Evolutionary conservation across 2,113 vertebrate genomes (phyloP).

Genomic region (Colistium nudipinnis): DNA sequence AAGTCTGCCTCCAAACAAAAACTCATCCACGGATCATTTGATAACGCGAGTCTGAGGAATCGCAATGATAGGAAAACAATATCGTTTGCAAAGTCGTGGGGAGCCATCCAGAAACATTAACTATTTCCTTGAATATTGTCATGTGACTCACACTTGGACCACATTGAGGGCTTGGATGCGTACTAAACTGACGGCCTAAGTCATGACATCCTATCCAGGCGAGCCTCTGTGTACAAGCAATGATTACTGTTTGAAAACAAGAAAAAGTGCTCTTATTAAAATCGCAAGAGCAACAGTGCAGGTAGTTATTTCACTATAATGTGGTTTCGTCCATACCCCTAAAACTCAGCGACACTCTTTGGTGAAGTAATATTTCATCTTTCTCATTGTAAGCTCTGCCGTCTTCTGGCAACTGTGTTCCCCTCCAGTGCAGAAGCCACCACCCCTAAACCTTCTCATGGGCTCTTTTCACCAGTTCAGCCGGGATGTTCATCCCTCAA

Average conservation of each 20-base stretch:
- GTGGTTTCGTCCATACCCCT: background rate
- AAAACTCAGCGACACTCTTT: background rate
- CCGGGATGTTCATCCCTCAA: background rate
- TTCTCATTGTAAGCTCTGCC: background rate
- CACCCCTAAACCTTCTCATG: background rate
- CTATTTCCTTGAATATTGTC: background rate
- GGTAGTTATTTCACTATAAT: background rate
- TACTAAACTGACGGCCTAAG: background rate
- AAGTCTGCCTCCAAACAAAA: conserved; percentile 41
- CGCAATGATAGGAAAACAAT: conserved; percentile 55
- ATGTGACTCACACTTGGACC: background rate
- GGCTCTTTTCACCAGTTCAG: background rate
- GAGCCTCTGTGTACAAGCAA: background rate
- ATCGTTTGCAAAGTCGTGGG: conserved; percentile 40
- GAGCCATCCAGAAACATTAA: background rate
- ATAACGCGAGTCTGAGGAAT: conserved; percentile 60
- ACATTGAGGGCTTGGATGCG: background rate
- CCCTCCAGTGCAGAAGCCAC: background rate
- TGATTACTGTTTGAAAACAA: background rate
- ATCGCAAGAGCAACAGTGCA: background rate
- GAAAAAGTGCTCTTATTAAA: background rate
- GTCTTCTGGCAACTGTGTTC: background rate
- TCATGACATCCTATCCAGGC: background rate
- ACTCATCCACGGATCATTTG: conserved; percentile 11
- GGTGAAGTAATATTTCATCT: background rate